Conservation (phyloP, 2,888 invertebrate species). For the Oxycera nigricornis region DNA sequence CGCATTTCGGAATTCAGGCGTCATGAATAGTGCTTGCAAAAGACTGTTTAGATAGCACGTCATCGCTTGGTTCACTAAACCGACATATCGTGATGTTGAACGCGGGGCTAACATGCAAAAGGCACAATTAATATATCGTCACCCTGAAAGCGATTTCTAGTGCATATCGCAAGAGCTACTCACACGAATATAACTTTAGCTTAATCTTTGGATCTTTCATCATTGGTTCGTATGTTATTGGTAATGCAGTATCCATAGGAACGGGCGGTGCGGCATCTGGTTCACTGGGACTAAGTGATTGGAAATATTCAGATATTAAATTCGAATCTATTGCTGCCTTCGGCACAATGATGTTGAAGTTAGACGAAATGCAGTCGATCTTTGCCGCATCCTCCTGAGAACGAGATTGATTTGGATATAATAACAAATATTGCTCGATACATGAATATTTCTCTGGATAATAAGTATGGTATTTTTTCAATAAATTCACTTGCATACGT, state of each 20-base stretch:
- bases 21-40: conserved; percentile 88
- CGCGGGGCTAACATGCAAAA: conserved; percentile 43
- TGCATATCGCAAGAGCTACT: no score
- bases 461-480: no score
- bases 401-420: no score
- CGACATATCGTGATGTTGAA: conserved; percentile 67
- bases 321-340: no score
- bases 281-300: conserved; percentile 61
- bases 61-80: conserved; percentile 89
- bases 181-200: conserved; percentile 44
- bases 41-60: conserved; percentile 91
- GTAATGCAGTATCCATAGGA: conserved; percentile 46
- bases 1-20: conserved; percentile 89
- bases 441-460: no score
- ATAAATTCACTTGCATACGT: no score
- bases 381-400: no score
- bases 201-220: conserved; percentile 32
- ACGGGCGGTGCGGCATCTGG: conserved; percentile 51
- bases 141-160: no score
- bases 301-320: no score
- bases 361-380: no score
- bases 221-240: conserved; percentile 38
- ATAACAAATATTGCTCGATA: no score
- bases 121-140: background rate
- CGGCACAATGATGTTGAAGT: no score